Base-by-base conservation (phyloP, 2,888 invertebrate species). In the Acronicta leporina region DNA sequence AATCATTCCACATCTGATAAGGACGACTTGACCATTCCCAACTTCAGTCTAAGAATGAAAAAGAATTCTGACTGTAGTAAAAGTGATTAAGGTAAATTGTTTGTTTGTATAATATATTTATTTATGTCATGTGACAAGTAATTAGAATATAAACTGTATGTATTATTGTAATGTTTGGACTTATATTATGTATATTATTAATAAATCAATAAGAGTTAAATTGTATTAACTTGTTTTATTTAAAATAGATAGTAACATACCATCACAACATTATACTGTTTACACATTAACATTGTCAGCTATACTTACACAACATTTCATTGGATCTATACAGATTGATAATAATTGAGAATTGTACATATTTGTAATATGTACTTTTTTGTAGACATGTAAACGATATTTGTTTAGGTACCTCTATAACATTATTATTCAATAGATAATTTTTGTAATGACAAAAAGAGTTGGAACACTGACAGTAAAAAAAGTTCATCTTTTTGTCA, bases 11-110 rank as follows among this genome's bases (percentile, higher is more conserved):
- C 90, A 45, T 90, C 92, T 56, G 94, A 94, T 56, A 94, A 91
- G 76, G 94, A 94, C 75, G 92, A 92, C 56, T 82, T 95, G 59
- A 92, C 92, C 81, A 90, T 95, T 87, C 95, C 95, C 58, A 92
- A 92, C 75, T 90, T 87, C 73, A 94, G 91, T 77, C 86, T 95
- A 58, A 91, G 87, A 79, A 81, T 87, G 56, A 91, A 87, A 76
- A 93, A 88, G 79, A 82, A 73, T 63, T 75, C 90, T 4, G 92
- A 92, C 67, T 82, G 81, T 76, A 92, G 92, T 79, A 91, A 91
- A 79, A 93, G 91, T 83, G 89, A 92, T 75, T 93, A 68, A 87
- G 50, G 43, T 68, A 66, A 56, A 71, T 74, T 74, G 47, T 73
- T 56, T 60, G 51, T 68, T 68, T 67, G 43, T 69, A 63, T 56